Percentiles rank a stretch among this genome's conserved stretches.
These are phyloP conservation scores for Capitulum mitella DNA, from an alignment of 2,888 invertebrate genomes.

Conservation along the genomic window DNA sequence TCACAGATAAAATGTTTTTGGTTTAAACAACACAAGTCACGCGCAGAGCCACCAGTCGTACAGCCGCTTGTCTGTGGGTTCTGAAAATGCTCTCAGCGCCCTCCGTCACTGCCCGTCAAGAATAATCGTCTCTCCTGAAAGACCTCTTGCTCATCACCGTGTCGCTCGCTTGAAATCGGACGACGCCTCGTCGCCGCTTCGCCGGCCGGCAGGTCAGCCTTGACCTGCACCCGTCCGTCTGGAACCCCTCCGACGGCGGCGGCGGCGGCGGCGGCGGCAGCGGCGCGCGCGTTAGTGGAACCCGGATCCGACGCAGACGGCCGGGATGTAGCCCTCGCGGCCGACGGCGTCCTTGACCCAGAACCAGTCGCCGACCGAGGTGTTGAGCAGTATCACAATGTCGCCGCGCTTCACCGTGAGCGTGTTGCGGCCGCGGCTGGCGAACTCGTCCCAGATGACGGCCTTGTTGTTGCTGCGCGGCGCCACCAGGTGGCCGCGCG, in stretches of 20 bases:
- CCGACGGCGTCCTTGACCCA: slow-evolving; percentile 19
- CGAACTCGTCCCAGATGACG: not conserved
- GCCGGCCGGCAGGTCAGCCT: too few relatives aligned
- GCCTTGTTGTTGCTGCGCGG: slow-evolving; percentile 25
- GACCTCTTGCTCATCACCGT: not conserved
- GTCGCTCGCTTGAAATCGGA: not conserved
- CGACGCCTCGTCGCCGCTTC: not conserved
- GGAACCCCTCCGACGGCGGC: not conserved
- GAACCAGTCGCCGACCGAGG: slow-evolving; percentile 12
- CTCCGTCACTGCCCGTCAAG: not conserved
- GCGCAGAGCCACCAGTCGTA: not conserved
- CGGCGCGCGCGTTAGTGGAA: not conserved
- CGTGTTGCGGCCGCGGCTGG: slow-evolving; percentile 9
- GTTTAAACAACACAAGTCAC: not conserved
- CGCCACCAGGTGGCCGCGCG: not conserved
- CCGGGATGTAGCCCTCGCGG: slow-evolving; percentile 6
- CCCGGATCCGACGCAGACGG: slow-evolving; percentile 1
- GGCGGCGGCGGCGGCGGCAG: not conserved
- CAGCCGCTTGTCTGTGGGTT: not conserved
- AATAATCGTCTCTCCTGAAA: not conserved
- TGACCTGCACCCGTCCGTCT: too few relatives aligned
- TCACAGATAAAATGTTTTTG: slow-evolving; percentile 17
- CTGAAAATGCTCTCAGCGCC: not conserved
- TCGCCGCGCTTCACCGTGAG: slow-evolving; percentile 2
- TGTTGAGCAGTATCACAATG: slow-evolving; percentile 23